Conservation (phyloP, 92 coral and sea anemone genomes). For the Palythoa heliodiscus region DNA sequence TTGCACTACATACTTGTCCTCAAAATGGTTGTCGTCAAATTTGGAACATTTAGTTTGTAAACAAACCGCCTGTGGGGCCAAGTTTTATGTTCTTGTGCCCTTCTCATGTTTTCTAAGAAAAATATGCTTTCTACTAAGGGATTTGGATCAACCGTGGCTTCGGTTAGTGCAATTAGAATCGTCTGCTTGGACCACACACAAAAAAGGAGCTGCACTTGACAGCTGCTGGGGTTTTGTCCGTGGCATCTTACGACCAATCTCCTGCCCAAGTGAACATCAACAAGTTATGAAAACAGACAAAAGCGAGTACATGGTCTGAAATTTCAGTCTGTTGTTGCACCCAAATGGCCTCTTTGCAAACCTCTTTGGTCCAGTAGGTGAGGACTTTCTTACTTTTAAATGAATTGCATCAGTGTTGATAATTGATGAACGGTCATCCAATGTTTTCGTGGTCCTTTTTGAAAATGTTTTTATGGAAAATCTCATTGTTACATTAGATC, state of each 20-base stretch:
- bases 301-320: conserved; percentile 69
- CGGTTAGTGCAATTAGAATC: conserved; percentile 55
- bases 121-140: no score
- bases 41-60: no score
- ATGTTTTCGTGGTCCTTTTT: no score
- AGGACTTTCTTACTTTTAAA: conserved; percentile 8
- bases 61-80: no score
- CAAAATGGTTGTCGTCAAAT: no score
- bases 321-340: conserved; percentile 68
- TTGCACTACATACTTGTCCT: no score
- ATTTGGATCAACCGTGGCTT: conserved; percentile 63
- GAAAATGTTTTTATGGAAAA: no score
- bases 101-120: no score
- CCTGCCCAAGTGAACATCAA: conserved; percentile 60
- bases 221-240: conserved; percentile 78
- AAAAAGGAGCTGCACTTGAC: conserved; percentile 65
- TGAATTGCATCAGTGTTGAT: no score
- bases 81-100: no score
- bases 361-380: conserved; percentile 74
- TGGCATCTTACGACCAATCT: conserved; percentile 70
- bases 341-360: conserved; percentile 73
- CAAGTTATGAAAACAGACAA: conserved; percentile 69
- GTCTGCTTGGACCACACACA: conserved; percentile 56
- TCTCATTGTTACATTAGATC: no score
- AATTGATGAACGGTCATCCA: no score